phyloP scores from a whole-genome alignment of 1,140 invertebrate genomes.

The Aporrectodea caliginosa region DNA sequence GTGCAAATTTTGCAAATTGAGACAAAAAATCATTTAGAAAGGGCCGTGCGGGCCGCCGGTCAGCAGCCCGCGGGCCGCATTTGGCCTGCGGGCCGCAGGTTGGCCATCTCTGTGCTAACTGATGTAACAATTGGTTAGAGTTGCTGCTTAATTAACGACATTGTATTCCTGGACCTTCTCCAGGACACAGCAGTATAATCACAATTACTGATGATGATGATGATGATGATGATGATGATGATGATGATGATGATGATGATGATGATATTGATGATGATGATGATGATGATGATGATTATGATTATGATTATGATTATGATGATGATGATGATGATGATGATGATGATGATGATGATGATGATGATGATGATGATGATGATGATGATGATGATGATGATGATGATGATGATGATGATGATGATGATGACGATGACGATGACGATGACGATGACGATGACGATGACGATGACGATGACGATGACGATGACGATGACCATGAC shows the following conservation, averaged over 20 bases:
- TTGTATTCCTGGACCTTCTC: no score
- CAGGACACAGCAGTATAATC: neutral
- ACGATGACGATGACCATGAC: slow-evolving; percentile 3
- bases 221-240: slow-evolving; percentile 9
- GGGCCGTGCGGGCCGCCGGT: no score
- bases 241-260: slow-evolving; percentile 9
- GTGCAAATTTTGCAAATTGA: no score
- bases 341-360: slow-evolving; percentile 9
- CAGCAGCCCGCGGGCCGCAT: no score
- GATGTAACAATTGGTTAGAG: no score
- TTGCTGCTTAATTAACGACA: no score
- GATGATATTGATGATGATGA: slow-evolving; percentile 3
- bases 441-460: slow-evolving; percentile 8
- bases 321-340: no score
- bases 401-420: slow-evolving; percentile 9
- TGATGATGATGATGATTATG: no score
- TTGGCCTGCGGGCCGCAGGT: no score
- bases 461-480: slow-evolving; percentile 8
- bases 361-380: neutral
- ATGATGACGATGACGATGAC: slow-evolving; percentile 3
- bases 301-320: no score
- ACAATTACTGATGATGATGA: neutral
- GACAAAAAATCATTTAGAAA: no score
- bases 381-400: slow-evolving; percentile 9
- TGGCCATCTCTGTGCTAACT: no score